phyloP scores from a whole-genome alignment of 2,113 vertebrate species.

The Semicossyphus pulcher region DNA sequence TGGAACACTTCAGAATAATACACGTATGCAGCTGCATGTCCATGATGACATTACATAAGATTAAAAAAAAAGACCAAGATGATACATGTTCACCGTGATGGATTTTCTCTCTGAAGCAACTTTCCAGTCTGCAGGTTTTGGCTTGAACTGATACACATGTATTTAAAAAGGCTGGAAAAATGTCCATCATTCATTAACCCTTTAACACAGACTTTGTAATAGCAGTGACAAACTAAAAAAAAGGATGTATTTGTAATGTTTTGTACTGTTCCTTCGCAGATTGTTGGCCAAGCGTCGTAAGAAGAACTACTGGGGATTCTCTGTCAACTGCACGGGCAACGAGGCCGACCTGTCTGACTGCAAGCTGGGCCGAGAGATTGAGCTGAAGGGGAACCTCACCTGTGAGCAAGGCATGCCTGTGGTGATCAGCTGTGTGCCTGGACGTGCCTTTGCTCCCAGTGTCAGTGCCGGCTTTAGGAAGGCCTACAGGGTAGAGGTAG shows the following conservation, averaged over 20 bases:
- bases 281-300: conserved; percentile 88
- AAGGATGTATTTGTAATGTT: too few relatives aligned
- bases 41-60: background rate
- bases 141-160: background rate
- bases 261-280: conserved; percentile 70
- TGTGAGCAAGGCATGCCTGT: conserved; percentile 89
- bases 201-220: background rate
- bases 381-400: conserved; percentile 80
- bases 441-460: conserved; percentile 89
- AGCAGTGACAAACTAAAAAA: background rate
- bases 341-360: conserved; percentile 91
- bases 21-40: background rate
- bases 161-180: background rate
- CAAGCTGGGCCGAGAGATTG: conserved; percentile 81
- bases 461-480: conserved; percentile 89
- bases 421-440: conserved; percentile 92
- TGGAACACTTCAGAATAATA: background rate
- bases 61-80: background rate
- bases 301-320: conserved; percentile 91
- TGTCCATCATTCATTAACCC: background rate
- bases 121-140: conserved; percentile 12
- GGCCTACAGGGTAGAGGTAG: conserved; percentile 93
- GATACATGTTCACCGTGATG: background rate
- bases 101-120: background rate
- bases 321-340: conserved; percentile 90